Evolutionary conservation across 2,797 vertebrate genomes (phyloP), one percentile per base, ranked within the genome.

Genomic region (Enteromius trimaculatus): DNA sequence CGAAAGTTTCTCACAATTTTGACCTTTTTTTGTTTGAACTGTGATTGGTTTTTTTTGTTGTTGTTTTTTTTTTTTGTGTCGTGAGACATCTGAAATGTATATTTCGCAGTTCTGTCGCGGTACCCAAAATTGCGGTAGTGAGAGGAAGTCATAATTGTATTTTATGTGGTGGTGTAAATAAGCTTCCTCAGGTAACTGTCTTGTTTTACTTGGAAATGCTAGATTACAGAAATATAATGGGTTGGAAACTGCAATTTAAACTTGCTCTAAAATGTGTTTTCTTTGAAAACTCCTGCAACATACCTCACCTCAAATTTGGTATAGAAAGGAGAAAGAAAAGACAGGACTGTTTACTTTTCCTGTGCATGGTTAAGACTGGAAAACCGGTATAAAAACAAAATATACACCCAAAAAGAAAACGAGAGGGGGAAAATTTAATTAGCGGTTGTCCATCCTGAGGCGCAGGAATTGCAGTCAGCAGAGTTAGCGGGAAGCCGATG

Each of bases 361-460:
- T 53, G 53, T 65, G 79, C 86, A 88, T 92, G 82, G 90, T 92
- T 91, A 91, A 92, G 88, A 72, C 84, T 89, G 87, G 77, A 60
- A 89, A 91, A 91, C 90, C 89, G 87, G 89, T 91, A 92, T 88
- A 87, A 93, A 92, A 93, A 92, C 91, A 92, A 89, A 89, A 90
- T 77, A 60, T 80, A 88, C 74, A 76, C 70, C 69, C 79, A 39
- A 78, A 87, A 90, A 90, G 87, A 87, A 86, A 80, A 85, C 0
- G 69, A 83, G 89, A 90, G 90, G 88, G 90, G 92, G 93, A 92
- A 93, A 92, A 93, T 94, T 93, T 90, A 94, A 95, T 95, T 93
- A 94, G 92, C 66, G 78, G 87, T 89, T 90, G 91, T 93, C 91
- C 89, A 34, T 90, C 90, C 86, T 88, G 16, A 77, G 88, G 86